Evolutionary conservation across 1,140 invertebrate species (phyloP).

Genomic region (Aleiodes sp.): DNA sequence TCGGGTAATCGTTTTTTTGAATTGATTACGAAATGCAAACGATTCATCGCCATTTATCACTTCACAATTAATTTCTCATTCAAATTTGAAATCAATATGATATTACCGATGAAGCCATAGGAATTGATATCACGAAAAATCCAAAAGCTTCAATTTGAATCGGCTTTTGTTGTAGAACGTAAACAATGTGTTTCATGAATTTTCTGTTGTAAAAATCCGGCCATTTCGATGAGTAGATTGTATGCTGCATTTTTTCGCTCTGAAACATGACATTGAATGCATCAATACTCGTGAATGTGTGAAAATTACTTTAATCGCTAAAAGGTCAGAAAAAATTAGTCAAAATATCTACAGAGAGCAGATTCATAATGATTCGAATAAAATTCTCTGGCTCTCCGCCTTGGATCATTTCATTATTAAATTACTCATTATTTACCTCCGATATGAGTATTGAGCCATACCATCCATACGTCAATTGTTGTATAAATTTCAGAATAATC

Average conservation of each 20-base stretch:
- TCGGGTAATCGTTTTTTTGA: no score
- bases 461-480: not conserved
- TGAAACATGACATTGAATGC: no score
- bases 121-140: slow-evolving; percentile 8
- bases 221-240: not conserved
- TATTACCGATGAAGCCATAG: slow-evolving; percentile 2
- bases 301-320: no score
- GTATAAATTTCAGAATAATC: not conserved
- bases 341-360: no score
- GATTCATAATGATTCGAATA: no score
- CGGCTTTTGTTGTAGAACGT: not conserved
- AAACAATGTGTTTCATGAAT: not conserved
- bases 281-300: no score
- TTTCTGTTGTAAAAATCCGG: not conserved
- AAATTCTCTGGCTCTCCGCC: no score
- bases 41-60: no score
- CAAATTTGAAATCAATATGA: not conserved
- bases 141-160: not conserved
- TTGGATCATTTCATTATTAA: no score
- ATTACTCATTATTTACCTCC: not conserved
- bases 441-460: not conserved
- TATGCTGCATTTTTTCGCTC: not conserved
- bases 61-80: no score
- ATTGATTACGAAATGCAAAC: no score
- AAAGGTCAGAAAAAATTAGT: no score